Conservation (phyloP, 2,888 invertebrate genomes). For the Andrena dorsata region DNA sequence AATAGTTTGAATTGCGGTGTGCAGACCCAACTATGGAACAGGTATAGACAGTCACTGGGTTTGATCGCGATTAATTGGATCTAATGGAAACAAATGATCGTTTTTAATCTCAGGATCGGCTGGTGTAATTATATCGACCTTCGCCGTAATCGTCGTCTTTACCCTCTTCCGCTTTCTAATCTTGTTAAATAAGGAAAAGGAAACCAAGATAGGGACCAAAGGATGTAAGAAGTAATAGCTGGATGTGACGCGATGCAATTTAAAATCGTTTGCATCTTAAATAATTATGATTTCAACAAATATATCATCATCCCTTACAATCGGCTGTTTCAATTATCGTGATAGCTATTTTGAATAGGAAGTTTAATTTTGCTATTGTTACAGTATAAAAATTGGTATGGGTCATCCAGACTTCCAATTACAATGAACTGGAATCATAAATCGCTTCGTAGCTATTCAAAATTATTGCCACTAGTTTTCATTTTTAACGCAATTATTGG, state of each 20-base stretch:
- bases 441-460: no score
- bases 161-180: conserved; percentile 41
- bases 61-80: conserved; percentile 39
- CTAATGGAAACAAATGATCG: conserved; percentile 59
- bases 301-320: no score
- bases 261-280: not conserved
- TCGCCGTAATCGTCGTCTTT: conserved; percentile 32
- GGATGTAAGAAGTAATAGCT: conserved; percentile 24
- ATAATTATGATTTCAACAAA: no score
- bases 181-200: conserved; percentile 43
- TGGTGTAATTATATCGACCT: conserved; percentile 49
- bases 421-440: no score
- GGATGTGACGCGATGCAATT: not conserved
- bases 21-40: conserved; percentile 11
- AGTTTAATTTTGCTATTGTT: no score
- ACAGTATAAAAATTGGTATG: no score
- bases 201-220: conserved; percentile 34
- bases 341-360: no score
- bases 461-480: no score
- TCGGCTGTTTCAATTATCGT: no score
- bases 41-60: conserved; percentile 13
- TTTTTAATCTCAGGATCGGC: conserved; percentile 50
- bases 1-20: not conserved
- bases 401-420: no score
- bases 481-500: no score